Conservation (phyloP, 2,113 vertebrate species). For the Cygnus atratus region DNA sequence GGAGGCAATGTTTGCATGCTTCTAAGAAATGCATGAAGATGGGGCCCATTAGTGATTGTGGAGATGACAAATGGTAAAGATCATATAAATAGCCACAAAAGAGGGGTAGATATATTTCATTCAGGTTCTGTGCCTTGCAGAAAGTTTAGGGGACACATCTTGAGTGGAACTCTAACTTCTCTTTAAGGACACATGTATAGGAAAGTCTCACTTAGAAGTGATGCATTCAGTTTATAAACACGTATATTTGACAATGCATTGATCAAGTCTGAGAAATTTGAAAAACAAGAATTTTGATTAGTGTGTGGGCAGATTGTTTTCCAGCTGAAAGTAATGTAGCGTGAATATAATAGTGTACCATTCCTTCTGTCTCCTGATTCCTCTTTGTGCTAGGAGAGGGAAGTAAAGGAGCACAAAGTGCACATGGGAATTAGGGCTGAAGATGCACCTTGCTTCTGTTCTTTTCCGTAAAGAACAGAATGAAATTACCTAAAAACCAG, state of each 20-base stretch:
- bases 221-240: neutral
- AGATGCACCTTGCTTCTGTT: too few species aligned
- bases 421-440: too few species aligned
- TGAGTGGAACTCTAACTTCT: neutral
- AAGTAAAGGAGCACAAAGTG: neutral
- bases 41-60: neutral
- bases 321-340: neutral
- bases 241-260: neutral
- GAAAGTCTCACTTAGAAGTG: neutral
- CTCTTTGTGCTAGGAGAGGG: neutral
- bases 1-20: neutral
- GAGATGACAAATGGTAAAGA: neutral
- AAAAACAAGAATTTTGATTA: neutral
- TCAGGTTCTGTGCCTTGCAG: neutral
- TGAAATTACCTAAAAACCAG: too few species aligned
- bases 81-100: neutral
- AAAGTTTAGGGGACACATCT: neutral
- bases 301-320: neutral
- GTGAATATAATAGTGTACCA: neutral
- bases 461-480: too few species aligned
- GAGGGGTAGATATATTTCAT: neutral
- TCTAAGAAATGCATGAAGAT: neutral
- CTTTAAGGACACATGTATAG: neutral
- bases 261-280: neutral
- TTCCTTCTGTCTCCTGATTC: neutral